Conservation (phyloP, 2,113 vertebrate species). For the Rhynchomys soricoides region DNA sequence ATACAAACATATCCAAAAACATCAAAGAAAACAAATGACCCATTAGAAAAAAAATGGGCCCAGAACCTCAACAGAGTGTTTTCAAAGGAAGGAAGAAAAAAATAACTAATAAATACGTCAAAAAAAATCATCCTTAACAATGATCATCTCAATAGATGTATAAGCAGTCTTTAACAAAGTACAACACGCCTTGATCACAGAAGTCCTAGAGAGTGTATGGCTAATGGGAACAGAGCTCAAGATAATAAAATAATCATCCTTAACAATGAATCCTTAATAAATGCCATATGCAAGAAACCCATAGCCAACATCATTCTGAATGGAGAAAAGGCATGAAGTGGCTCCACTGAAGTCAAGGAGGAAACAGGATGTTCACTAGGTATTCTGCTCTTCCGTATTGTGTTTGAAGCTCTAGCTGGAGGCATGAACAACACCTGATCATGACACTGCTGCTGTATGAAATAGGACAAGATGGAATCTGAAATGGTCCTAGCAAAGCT, state of each 20-base stretch:
- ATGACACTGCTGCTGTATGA: too few relatives aligned
- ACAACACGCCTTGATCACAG: neutral
- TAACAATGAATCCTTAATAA: too few relatives aligned
- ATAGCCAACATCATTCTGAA: neutral
- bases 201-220: neutral
- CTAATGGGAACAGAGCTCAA: neutral
- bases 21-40: neutral
- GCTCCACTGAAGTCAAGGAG: neutral
- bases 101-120: neutral
- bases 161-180: neutral
- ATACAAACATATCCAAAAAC: neutral
- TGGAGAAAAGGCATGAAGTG: too few relatives aligned
- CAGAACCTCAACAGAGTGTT: neutral
- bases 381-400: neutral
- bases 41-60: neutral
- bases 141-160: neutral
- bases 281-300: neutral
- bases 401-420: neutral
- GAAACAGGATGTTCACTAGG: neutral
- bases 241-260: too few relatives aligned
- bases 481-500: neutral
- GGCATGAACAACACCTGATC: neutral
- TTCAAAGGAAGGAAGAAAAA: neutral
- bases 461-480: neutral
- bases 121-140: neutral